These are phyloP conservation scores for Epicauta chinensis DNA, from an alignment of 1,140 invertebrate species.

Conservation along the genomic window DNA sequence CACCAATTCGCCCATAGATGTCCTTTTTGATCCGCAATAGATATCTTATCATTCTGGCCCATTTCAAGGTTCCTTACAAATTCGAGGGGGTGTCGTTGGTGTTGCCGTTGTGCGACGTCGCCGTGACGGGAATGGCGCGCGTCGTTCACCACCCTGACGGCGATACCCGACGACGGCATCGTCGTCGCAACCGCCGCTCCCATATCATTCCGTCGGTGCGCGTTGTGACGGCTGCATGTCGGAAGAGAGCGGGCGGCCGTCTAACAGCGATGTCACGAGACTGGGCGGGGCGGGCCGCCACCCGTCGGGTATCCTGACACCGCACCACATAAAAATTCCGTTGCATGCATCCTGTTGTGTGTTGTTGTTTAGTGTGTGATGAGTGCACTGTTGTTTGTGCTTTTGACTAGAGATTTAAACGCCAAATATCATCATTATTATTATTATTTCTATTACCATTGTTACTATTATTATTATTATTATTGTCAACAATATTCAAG, in stretches of 20 bases:
- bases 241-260: slow-evolving; percentile 35
- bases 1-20: too few species aligned
- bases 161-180: slow-evolving; percentile 27
- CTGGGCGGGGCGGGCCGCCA: slow-evolving; percentile 34
- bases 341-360: slow-evolving; percentile 15
- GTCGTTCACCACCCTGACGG: slow-evolving; percentile 29
- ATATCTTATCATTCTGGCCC: too few species aligned
- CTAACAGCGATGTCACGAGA: slow-evolving; percentile 32
- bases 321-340: slow-evolving; percentile 12
- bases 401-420: slow-evolving; percentile 20
- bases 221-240: slow-evolving; percentile 37
- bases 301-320: slow-evolving; percentile 34
- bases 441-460: slow-evolving; percentile 8
- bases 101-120: slow-evolving; percentile 23
- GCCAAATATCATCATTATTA: slow-evolving; percentile 8
- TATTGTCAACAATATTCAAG: too few species aligned
- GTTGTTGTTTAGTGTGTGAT: slow-evolving; percentile 13
- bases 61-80: too few species aligned
- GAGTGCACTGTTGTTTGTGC: slow-evolving; percentile 23
- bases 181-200: slow-evolving; percentile 28
- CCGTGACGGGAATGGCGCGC: slow-evolving; percentile 15
- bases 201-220: slow-evolving; percentile 38
- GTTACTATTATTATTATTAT: background rate
- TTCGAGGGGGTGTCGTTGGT: slow-evolving; percentile 36
- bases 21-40: too few species aligned